Conservation (phyloP, 2,797 vertebrate species). For the Chlorospingus flavigularis region DNA sequence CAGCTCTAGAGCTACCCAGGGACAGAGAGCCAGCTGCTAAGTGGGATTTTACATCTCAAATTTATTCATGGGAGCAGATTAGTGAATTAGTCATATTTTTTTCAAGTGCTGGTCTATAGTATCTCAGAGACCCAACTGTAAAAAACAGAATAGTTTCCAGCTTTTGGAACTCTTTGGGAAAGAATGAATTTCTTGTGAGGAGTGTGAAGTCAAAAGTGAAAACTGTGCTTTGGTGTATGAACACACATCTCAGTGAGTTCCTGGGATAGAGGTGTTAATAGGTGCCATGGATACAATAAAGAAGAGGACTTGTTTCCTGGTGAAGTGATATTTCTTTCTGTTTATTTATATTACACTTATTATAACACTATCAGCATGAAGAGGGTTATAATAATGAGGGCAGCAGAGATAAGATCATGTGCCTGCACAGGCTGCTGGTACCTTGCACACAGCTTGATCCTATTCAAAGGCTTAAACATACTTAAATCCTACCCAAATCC, state of each 20-base stretch:
- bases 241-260: not conserved
- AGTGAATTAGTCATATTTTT: not conserved
- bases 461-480: slow-evolving; percentile 22
- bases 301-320: not conserved
- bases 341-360: slow-evolving; percentile 30
- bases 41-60: not conserved
- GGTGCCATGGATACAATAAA: slow-evolving; percentile 1
- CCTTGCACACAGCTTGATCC: slow-evolving; percentile 25
- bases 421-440: not conserved
- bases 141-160: not conserved
- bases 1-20: not conserved
- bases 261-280: not conserved
- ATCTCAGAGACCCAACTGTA: not conserved
- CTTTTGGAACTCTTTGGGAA: not conserved
- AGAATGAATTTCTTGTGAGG: not conserved
- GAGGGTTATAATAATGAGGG: slow-evolving; percentile 19
- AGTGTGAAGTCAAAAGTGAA: not conserved
- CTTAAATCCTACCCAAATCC: slow-evolving; percentile 8
- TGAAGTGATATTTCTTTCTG: not conserved
- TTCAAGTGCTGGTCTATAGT: not conserved
- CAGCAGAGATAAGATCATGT: slow-evolving; percentile 19
- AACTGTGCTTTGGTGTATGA: not conserved
- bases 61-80: not conserved
- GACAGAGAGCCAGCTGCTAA: not conserved
- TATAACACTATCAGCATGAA: not conserved